Evolutionary conservation across 2,888 invertebrate species (phyloP).

Genomic region (Spodoptera littoralis): DNA sequence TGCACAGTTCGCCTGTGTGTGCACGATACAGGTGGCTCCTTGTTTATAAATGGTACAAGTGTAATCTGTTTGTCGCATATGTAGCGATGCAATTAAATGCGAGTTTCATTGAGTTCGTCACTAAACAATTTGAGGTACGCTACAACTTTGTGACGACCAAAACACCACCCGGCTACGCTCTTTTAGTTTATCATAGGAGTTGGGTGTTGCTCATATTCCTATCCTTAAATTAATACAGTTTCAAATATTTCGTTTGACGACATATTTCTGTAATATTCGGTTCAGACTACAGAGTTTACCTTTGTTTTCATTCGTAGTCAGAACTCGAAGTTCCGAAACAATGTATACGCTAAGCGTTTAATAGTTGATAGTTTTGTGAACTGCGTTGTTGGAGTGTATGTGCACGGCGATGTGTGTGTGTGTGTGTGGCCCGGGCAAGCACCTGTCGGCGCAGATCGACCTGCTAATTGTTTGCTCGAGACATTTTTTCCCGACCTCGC

Average conservation of each 20-base stretch:
- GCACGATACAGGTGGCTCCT: constrained; percentile 66
- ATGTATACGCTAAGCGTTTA: constrained; percentile 9
- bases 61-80: constrained; percentile 55
- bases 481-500: constrained; percentile 45
- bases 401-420: constrained; percentile 17
- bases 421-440: constrained; percentile 44
- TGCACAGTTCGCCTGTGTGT: constrained; percentile 32
- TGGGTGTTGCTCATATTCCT: not conserved
- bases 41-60: constrained; percentile 65
- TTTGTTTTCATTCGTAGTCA: constrained; percentile 3
- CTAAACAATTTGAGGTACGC: constrained; percentile 38
- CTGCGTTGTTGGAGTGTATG: constrained; percentile 9
- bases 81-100: constrained; percentile 54
- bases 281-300: not conserved
- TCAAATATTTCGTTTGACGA: constrained; percentile 1
- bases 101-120: constrained; percentile 41
- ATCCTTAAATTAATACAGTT: not conserved
- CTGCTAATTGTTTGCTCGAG: constrained; percentile 51
- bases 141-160: constrained; percentile 14
- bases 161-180: constrained; percentile 7
- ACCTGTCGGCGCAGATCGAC: constrained; percentile 53
- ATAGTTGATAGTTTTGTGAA: constrained; percentile 20
- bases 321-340: constrained; percentile 6
- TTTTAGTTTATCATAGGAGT: constrained; percentile 18
- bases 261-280: not conserved